Base-by-base conservation (phyloP, 2,797 vertebrate species). In the Vespertilio murinus region DNA sequence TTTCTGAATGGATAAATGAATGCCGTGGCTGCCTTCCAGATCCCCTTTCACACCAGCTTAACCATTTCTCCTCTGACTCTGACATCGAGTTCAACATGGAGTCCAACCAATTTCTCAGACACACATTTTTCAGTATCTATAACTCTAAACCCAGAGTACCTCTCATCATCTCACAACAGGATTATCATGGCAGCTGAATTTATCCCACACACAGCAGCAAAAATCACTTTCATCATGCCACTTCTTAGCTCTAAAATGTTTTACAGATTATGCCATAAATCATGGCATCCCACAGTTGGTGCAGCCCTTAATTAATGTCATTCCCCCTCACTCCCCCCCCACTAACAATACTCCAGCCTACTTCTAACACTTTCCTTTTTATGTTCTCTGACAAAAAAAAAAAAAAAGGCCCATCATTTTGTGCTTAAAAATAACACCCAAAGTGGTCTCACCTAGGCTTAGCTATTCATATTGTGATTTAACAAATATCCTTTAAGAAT, bases 401-500 rank as follows among this genome's bases (percentile, higher is more conserved):
- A 42, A 42, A 28, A 30, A 59, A 59, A 30, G 23, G 30, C 6
- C 45, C 42, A 88, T 86, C 42, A 42, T 42, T 94, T 92, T 84
- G 25, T 86, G 35, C 40, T 80, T 81, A 64, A 78, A 93, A 88
- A 94, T 83, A 81, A 40, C 20, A 42, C 18, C 25, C 33, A 65
- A 82, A 86, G 71, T 61, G 28, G 28, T 77, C 22, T 89, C 25
- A 73, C 40, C 17, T 49, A 77, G 30, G 33, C 23, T 87, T 81
- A 91, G 59, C 73, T 42, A 65, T 52, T 91, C 42, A 85, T 30
- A 94, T 40, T 13, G 14, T 69, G 30, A 87, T 47, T 80, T 87
- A 73, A 90, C 28, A 92, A 75, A 81, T 65, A 70, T 17, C 22
- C 23, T 79, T 95, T 88, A 88, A 78, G 92, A 52, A 90, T 90